Conservation (phyloP, 1,140 invertebrate genomes). For the Microvelia longipes region DNA sequence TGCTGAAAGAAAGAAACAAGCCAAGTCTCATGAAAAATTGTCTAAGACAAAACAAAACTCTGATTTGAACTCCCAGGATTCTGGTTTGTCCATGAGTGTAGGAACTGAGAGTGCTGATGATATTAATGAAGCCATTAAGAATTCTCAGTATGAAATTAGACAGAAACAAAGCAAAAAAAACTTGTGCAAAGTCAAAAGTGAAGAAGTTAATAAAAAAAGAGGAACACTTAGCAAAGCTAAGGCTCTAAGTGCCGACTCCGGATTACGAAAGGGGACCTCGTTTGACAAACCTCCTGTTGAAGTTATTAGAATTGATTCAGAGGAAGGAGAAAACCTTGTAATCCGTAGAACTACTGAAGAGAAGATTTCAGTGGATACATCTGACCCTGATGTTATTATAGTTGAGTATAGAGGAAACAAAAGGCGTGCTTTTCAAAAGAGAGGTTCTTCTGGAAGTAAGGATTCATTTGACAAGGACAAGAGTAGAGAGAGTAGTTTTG, state of each 20-base stretch:
- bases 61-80: slow-evolving; percentile 29
- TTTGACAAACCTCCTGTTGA: slow-evolving; percentile 21
- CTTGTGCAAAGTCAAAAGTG: slow-evolving; percentile 17
- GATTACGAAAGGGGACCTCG: slow-evolving; percentile 16
- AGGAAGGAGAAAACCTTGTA: slow-evolving; percentile 17
- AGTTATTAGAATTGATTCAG: slow-evolving; percentile 23
- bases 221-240: slow-evolving; percentile 16
- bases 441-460: slow-evolving; percentile 23
- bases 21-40: slow-evolving; percentile 35
- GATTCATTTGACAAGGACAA: slow-evolving; percentile 18
- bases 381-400: slow-evolving; percentile 23
- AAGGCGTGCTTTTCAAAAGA: slow-evolving; percentile 22
- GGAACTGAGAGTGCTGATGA: slow-evolving; percentile 21
- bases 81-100: slow-evolving; percentile 23
- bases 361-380: slow-evolving; percentile 19
- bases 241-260: slow-evolving; percentile 21
- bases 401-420: slow-evolving; percentile 24
- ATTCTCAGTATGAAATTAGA: not conserved
- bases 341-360: slow-evolving; percentile 17
- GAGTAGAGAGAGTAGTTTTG: slow-evolving; percentile 15
- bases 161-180: slow-evolving; percentile 16
- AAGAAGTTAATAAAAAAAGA: slow-evolving; percentile 18
- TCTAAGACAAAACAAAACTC: slow-evolving; percentile 35
- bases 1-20: slow-evolving; percentile 33
- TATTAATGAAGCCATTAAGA: slow-evolving; percentile 11